Percentiles rank a stretch among this genome's conserved stretches.
Conservation (phyloP, 1,140 invertebrate species). For the Cotesia vestalis region DNA sequence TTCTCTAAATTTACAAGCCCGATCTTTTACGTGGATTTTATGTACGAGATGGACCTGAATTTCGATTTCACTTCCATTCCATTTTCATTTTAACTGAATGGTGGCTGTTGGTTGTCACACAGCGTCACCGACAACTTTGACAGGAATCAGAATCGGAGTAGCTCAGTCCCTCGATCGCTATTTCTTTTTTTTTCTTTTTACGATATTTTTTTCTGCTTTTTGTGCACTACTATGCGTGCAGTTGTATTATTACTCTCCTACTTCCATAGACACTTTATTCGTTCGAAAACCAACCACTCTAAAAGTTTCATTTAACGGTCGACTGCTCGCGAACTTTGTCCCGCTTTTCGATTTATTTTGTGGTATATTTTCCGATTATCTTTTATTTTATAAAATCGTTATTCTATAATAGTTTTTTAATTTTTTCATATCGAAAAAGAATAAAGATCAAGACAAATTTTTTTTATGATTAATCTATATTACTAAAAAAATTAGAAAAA, state of each 20-base stretch:
- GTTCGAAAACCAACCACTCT: constrained; percentile 26
- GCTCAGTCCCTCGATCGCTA: constrained; percentile 9
- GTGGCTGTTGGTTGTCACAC: not conserved
- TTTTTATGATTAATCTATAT: too few relatives aligned
- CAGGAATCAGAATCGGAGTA: constrained; percentile 23
- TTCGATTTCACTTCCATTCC: constrained; percentile 30
- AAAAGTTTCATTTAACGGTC: constrained; percentile 38
- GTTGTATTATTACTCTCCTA: not conserved
- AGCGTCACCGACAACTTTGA: constrained; percentile 32
- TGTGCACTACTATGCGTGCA: not conserved
- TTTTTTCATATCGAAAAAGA: not conserved
- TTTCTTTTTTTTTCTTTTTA: constrained; percentile 14
- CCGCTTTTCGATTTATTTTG: constrained; percentile 36
- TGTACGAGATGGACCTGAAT: constrained; percentile 6
- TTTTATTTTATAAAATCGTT: not conserved
- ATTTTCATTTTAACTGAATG: constrained; percentile 16
- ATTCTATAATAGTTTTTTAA: not conserved
- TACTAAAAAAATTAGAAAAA: too few relatives aligned
- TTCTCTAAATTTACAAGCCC: not conserved
- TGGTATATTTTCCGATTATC: constrained; percentile 19
- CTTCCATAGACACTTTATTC: constrained; percentile 19
- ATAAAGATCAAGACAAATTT: not conserved
- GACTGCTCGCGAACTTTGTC: constrained; percentile 31
- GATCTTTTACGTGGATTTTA: constrained; percentile 17
- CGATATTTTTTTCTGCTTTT: constrained; percentile 6